Base-by-base conservation (phyloP, 2,888 invertebrate species). In the Clostera curtula region DNA sequence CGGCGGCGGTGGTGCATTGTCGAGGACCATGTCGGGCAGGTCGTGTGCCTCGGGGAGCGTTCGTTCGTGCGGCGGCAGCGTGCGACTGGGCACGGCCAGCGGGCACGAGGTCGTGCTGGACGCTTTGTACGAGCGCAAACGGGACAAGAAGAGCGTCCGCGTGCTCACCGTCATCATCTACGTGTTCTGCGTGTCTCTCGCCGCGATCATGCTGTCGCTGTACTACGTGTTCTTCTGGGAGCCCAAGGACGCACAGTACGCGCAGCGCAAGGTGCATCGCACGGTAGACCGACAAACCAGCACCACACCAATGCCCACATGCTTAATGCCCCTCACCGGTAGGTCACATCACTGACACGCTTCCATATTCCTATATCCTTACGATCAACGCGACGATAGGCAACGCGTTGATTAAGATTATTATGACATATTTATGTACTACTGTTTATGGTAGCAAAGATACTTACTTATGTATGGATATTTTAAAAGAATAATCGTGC, bases 161-260 rank as follows among this genome's bases (percentile, higher is more conserved):
- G 93, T 97, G 51, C 87, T 97, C 58, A 97, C 97, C 11, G 97
- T 97, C 46, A 88, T 96, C 56, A 93, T 96, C 27, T 97, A 97
- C 82, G 92, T 97, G 46, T 91, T 97, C 72, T 93, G 95, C 68
- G 97, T 97, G 50, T 97, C 96, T 21, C 86, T 96, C 59, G 96
- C 96, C 10, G 97, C 96, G 26, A 95, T 96, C 56, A 93, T 96
- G 86, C 87, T 97, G 43, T 96, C 96, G 7, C 87, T 96, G 26
- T 97, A 97, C 85, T 97, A 97, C 85, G 92, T 95, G 54, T 93
- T 96, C 80, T 89, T 97, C 68, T 97, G 97, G 96, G 92, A 95
- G 73, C 95, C 96, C 10, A 89, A 80, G 73, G 84, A 80, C 56
- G 75, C 82, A 64, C 80, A 75, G 29, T 75, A 80, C 56, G 75